A percentile compares a stretch with the other conserved stretches of the same genome.
These are phyloP conservation scores for Drosophila mayaguana DNA, from an alignment of 2,888 invertebrate species.

Conservation along the genomic window DNA sequence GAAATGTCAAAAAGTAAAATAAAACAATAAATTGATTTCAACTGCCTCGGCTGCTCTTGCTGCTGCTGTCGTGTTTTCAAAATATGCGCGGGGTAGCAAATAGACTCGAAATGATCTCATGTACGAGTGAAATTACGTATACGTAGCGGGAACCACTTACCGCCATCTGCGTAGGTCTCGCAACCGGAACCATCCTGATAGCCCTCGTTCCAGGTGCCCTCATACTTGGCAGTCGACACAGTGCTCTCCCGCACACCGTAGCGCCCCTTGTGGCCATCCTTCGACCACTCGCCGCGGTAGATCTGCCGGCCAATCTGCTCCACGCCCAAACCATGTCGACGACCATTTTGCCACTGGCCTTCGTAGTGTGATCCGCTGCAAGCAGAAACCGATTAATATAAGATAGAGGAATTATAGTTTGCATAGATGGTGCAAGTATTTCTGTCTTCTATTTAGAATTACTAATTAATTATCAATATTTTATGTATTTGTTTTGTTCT, in stretches of 20 bases:
- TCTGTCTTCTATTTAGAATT: not conserved
- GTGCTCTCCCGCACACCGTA: constrained; percentile 98
- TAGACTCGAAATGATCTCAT: constrained; percentile 74
- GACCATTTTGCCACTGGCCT: constrained; percentile 99
- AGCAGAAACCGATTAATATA: constrained; percentile 72
- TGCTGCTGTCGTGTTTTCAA: constrained; percentile 45
- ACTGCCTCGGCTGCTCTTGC: constrained; percentile 14
- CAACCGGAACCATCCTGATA: constrained; percentile 99
- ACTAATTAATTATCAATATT: too few relatives aligned
- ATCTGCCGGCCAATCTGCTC: constrained; percentile 98
- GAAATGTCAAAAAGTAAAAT: constrained; percentile 67
- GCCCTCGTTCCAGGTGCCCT: constrained; percentile 99
- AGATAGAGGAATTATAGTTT: not conserved
- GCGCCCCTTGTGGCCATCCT: constrained; percentile 98
- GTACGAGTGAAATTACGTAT: constrained; percentile 63
- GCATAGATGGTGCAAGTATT: not conserved
- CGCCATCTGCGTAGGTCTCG: constrained; percentile 99
- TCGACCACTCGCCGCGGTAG: constrained; percentile 98
- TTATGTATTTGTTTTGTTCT: too few relatives aligned
- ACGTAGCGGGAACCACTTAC: constrained; percentile 87
- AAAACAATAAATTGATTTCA: constrained; percentile 53
- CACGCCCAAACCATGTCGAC: constrained; percentile 98
- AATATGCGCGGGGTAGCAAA: constrained; percentile 54
- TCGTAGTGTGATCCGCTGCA: constrained; percentile 96
- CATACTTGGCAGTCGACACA: constrained; percentile 97